Conservation (phyloP, 2,888 invertebrate species). For the Drosophila picticornis region DNA sequence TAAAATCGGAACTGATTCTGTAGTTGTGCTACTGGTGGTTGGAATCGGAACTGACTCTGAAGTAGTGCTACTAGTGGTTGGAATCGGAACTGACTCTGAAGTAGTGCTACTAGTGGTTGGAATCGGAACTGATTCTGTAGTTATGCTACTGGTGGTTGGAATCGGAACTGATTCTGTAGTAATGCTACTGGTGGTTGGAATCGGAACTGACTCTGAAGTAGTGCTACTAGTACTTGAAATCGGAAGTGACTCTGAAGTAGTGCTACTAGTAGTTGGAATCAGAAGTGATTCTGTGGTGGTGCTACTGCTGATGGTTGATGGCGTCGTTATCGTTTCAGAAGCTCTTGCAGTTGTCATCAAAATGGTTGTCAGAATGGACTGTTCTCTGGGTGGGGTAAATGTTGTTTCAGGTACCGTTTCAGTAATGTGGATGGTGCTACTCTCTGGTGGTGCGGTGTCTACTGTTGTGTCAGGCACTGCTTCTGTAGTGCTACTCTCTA, state of each 20-base stretch:
- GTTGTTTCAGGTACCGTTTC: constrained; percentile 13
- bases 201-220: constrained; percentile 25
- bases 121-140: constrained; percentile 19
- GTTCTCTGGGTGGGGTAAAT: constrained; percentile 16
- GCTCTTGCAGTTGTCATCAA: not conserved
- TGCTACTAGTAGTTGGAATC: constrained; percentile 18
- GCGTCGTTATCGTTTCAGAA: not conserved
- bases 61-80: constrained; percentile 23
- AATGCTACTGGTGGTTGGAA: constrained; percentile 20
- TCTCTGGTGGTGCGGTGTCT: not conserved
- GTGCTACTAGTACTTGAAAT: constrained; percentile 25
- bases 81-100: constrained; percentile 17
- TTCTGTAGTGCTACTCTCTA: constrained; percentile 14
- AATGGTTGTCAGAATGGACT: not conserved
- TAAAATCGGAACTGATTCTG: constrained; percentile 19
- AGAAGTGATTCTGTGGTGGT: constrained; percentile 34
- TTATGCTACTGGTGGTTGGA: constrained; percentile 18
- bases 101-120: constrained; percentile 27
- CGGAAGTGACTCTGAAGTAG: constrained; percentile 24
- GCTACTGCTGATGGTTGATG: not conserved
- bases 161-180: constrained; percentile 22
- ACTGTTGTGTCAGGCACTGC: not conserved
- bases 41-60: constrained; percentile 24
- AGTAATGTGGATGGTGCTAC: not conserved
- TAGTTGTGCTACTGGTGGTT: constrained; percentile 26